Evolutionary conservation across 2,113 vertebrate species (phyloP).

Genomic region (Oryzias celebensis): DNA sequence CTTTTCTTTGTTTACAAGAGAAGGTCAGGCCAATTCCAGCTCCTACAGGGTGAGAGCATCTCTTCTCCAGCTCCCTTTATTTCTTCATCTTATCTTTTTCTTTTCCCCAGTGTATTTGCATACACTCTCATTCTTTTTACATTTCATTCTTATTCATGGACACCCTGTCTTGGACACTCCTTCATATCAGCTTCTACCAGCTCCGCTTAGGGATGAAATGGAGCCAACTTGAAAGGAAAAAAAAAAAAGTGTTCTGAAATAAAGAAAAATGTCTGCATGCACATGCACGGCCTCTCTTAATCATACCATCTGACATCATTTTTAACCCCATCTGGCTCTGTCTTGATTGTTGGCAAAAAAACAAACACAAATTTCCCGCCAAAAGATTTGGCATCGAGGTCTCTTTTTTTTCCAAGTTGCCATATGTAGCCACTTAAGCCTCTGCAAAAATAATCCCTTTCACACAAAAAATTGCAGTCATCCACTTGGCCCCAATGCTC

Average conservation of each 20-base stretch:
- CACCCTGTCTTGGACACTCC: slow-evolving; percentile 24
- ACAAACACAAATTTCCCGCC: slow-evolving; percentile 30
- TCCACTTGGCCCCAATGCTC: slow-evolving; percentile 28
- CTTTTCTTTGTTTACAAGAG: slow-evolving; percentile 18
- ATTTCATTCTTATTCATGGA: slow-evolving; percentile 25
- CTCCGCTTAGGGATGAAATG: slow-evolving; percentile 44
- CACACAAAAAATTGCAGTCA: slow-evolving; percentile 52
- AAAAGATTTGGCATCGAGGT: slow-evolving; percentile 15
- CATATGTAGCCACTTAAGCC: slow-evolving; percentile 34
- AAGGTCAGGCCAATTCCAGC: slow-evolving; percentile 53
- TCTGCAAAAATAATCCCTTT: slow-evolving; percentile 65
- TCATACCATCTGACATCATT: slow-evolving; percentile 44
- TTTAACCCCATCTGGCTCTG: slow-evolving; percentile 22
- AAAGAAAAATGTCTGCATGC: slow-evolving; percentile 67
- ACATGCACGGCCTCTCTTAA: slow-evolving; percentile 67
- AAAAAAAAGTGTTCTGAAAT: slow-evolving; percentile 48
- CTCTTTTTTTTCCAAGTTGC: slow-evolving; percentile 20
- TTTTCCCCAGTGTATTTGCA: slow-evolving; percentile 24
- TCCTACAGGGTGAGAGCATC: slow-evolving; percentile 45
- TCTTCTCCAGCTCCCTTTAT: slow-evolving; percentile 63
- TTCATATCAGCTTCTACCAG: slow-evolving; percentile 33
- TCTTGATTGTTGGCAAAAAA: slow-evolving; percentile 25
- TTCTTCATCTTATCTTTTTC: slow-evolving; percentile 51
- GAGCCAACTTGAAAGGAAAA: slow-evolving; percentile 59
- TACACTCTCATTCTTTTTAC: slow-evolving; percentile 18